Evolutionary conservation across 2,113 vertebrate species (phyloP), one percentile per base, ranked within the genome.

Genomic region (Hyla sarda): DNA sequence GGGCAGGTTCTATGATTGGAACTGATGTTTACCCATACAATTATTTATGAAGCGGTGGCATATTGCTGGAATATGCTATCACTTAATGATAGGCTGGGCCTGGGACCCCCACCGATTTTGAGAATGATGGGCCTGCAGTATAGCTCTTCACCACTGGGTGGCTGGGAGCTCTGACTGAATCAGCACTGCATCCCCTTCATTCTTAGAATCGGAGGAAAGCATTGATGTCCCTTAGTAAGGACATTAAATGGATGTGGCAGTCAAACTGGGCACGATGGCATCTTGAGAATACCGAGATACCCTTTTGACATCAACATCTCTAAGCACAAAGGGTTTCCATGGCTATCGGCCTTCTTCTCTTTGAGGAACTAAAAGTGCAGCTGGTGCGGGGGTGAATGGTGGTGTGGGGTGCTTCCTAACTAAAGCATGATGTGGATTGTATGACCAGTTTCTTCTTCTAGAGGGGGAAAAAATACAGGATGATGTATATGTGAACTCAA

Each of bases 321-420:
- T 21, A 69, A 69, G 65, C 32, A 34, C 41, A 34, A 69, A 19
- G 32, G 65, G 65, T 69, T 69, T 71, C 67, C 67, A 71, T 71
- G 67, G 10, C 11, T 71, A 19, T 69, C 14, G 5, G 32, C 19
- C 34, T 71, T 32, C 41, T 32, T 6, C 67, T 17, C 23, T 71
- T 71, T 17, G 62, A 67, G 14, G 25, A 65, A 5, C 28, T 16
- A 65, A 65, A 30, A 17, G 6, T 23, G 8, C 32, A 9, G 9
- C 19, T 41, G 34, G 32, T 71, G 23, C 11, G 23, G 21, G 37
- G 7, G 21, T 45, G 34, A 1, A 8, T 12, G n/a, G n/a, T n/a
- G n/a, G n/a, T n/a, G n/a, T n/a, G n/a, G n/a, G n/a, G n/a, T n/a
- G 21, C 54, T 52, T 30, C 1, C 8, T 54, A 9, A 32, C 2